phyloP scores from a whole-genome alignment of 2,888 invertebrate genomes.

The Acronicta psi region DNA sequence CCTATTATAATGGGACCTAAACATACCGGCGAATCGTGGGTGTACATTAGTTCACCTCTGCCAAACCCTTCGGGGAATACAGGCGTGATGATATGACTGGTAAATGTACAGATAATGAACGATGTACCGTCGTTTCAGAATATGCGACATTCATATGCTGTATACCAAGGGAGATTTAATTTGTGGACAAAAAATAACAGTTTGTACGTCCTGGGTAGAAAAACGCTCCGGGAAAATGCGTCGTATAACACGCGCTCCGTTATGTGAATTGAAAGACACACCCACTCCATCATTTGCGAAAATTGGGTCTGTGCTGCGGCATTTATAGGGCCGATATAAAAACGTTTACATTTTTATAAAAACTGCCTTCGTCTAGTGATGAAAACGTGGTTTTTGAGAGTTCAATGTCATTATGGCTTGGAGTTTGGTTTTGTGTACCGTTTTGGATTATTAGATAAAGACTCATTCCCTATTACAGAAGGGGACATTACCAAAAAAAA shows the following conservation, averaged over 20 bases:
- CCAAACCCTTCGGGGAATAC: no score
- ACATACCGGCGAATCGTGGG: no score
- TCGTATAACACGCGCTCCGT: conserved; percentile 7
- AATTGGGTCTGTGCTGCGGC: conserved; percentile 27
- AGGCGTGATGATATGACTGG: no score
- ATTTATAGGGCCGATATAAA: conserved; percentile 17
- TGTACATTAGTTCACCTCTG: no score
- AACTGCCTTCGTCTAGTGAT: no score
- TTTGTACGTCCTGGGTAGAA: conserved; percentile 6
- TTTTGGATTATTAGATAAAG: no score
- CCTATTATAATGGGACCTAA: no score
- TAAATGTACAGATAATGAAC: conserved; percentile 8
- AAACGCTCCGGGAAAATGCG: conserved; percentile 13
- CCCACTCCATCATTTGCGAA: conserved; percentile 29
- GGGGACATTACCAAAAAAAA: no score
- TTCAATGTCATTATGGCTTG: no score
- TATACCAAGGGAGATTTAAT: conserved; percentile 1
- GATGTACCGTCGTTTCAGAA: neutral
- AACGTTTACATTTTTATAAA: neutral
- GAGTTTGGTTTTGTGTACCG: no score
- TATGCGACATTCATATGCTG: neutral
- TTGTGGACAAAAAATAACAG: conserved; percentile 17
- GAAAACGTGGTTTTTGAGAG: no score
- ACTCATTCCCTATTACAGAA: no score
- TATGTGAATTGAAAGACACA: conserved; percentile 21